phyloP scores from a whole-genome alignment of 2,888 invertebrate genomes.

The Deilephila porcellus region DNA sequence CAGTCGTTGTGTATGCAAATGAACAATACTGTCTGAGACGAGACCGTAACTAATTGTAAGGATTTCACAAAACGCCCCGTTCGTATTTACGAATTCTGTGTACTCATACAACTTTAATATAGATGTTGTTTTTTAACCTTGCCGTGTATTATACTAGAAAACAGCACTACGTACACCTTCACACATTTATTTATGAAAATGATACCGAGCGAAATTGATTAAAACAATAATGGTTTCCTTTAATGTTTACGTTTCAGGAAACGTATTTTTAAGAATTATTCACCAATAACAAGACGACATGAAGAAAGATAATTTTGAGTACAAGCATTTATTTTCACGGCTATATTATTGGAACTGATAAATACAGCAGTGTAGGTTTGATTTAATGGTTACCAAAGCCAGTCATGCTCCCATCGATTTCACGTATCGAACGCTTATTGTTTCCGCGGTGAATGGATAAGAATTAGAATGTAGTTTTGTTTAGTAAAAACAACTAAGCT shows the following conservation, averaged over 20 bases:
- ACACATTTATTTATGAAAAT: not conserved
- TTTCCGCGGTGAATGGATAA: too few species aligned
- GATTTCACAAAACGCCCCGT: slow-evolving; percentile 40
- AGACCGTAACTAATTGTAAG: slow-evolving; percentile 43
- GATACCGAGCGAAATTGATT: slow-evolving; percentile 3
- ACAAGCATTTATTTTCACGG: too few species aligned
- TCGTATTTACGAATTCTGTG: slow-evolving; percentile 39
- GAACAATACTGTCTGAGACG: slow-evolving; percentile 37
- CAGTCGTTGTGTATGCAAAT: slow-evolving; percentile 5
- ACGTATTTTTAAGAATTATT: not conserved
- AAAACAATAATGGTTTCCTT: not conserved
- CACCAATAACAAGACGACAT: not conserved
- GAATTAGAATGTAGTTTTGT: too few species aligned
- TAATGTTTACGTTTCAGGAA: not conserved
- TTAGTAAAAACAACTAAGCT: too few species aligned
- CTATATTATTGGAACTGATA: too few species aligned
- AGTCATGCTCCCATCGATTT: too few species aligned
- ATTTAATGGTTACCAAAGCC: too few species aligned
- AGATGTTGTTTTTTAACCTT: slow-evolving; percentile 21
- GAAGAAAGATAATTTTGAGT: not conserved
- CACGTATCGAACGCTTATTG: too few species aligned
- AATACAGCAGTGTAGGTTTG: too few species aligned
- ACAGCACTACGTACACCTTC: not conserved
- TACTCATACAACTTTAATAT: slow-evolving; percentile 34
- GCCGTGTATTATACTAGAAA: not conserved